Evolutionary conservation across 2,113 vertebrate species (phyloP).

Genomic region (Tinamus guttatus): DNA sequence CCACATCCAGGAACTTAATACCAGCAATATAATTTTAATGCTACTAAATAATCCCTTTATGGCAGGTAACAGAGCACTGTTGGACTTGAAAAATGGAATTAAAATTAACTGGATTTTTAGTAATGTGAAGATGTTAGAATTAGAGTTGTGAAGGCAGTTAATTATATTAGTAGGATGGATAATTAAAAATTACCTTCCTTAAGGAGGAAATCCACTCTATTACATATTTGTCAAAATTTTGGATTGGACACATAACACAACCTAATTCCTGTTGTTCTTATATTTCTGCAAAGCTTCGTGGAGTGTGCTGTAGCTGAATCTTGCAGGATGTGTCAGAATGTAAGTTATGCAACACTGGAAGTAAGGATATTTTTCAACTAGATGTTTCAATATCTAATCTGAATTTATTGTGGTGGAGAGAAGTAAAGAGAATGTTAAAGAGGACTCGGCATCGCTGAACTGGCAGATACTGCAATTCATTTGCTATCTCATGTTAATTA

Average conservation of each 20-base stretch:
- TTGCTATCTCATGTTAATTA: slow-evolving; percentile 57
- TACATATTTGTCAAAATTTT: slow-evolving; percentile 11
- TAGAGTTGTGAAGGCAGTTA: slow-evolving; percentile 58
- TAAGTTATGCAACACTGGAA: slow-evolving; percentile 34
- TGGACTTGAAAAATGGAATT: slow-evolving; percentile 60
- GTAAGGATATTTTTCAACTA: slow-evolving; percentile 27
- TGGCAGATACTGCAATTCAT: slow-evolving; percentile 42
- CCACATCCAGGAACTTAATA: slow-evolving; percentile 42
- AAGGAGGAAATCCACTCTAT: slow-evolving; percentile 35
- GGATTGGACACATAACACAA: neutral
- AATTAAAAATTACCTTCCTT: slow-evolving; percentile 67
- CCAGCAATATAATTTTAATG: slow-evolving; percentile 68
- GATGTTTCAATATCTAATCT: slow-evolving; percentile 41
- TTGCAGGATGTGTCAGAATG: neutral
- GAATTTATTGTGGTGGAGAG: slow-evolving; percentile 54
- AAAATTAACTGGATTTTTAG: slow-evolving; percentile 73
- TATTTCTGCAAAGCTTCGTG: neutral
- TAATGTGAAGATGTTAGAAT: slow-evolving; percentile 41
- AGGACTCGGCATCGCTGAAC: neutral
- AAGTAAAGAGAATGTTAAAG: slow-evolving; percentile 59
- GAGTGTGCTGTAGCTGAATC: neutral
- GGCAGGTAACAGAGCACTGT: slow-evolving; percentile 66
- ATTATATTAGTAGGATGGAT: slow-evolving; percentile 62
- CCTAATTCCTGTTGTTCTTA: neutral
- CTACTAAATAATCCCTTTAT: slow-evolving; percentile 72